phyloP scores from a whole-genome alignment of 2,113 vertebrate species.

The Scomber japonicus region DNA sequence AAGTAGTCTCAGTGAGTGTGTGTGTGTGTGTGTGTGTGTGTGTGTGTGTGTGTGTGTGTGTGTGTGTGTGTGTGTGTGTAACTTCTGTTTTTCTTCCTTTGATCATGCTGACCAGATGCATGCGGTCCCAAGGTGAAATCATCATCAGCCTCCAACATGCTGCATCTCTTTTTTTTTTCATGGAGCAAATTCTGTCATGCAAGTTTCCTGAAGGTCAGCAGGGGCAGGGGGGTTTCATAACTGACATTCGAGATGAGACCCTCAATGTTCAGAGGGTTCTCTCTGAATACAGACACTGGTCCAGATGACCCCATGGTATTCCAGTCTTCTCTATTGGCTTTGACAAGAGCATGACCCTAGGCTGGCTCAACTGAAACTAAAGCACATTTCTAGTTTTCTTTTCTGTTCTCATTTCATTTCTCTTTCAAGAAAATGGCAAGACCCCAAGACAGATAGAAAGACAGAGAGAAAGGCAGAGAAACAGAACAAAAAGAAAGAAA shows the following conservation, averaged over 20 bases:
- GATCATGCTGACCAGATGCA: conserved; percentile 64
- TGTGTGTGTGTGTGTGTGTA: conserved; percentile 2
- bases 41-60: conserved; percentile 3
- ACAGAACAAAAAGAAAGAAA: not conserved
- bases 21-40: too few species aligned
- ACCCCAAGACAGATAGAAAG: not conserved
- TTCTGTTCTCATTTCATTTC: not conserved
- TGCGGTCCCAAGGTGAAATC: conserved; percentile 55
- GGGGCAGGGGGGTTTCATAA: conserved; percentile 48
- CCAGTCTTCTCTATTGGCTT: conserved; percentile 35
- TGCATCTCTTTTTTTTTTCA: conserved; percentile 21
- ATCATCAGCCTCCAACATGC: conserved; percentile 59
- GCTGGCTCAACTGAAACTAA: conserved; percentile 36
- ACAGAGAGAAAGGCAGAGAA: not conserved
- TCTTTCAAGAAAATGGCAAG: not conserved
- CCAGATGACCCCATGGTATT: conserved; percentile 56
- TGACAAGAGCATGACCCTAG: conserved; percentile 55
- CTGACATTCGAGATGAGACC: conserved; percentile 56
- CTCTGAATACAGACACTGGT: conserved; percentile 49
- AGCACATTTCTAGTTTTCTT: not conserved
- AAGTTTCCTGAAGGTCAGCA: conserved; percentile 54
- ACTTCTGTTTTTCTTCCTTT: conserved; percentile 63
- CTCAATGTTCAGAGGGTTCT: conserved; percentile 60
- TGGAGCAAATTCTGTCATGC: conserved; percentile 65
- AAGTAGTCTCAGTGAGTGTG: conserved; percentile 28